These are phyloP conservation scores for Steinernema feltiae DNA, from an alignment of 1,140 invertebrate genomes.

Conservation along the genomic window DNA sequence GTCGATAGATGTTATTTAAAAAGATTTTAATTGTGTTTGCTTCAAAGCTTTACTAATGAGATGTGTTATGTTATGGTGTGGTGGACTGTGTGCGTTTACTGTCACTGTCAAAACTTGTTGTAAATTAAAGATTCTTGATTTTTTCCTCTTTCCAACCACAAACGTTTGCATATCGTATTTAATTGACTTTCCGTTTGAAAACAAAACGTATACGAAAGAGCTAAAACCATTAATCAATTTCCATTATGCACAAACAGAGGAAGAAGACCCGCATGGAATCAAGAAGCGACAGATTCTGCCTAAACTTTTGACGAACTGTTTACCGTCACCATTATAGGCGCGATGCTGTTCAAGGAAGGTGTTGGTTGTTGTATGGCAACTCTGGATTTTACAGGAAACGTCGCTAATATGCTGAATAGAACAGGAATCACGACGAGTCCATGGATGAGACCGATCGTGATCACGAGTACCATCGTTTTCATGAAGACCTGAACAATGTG, in stretches of 20 bases:
- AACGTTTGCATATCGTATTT: not conserved
- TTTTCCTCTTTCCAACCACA: not conserved
- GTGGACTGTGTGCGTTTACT: too few relatives aligned
- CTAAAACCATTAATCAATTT: not conserved
- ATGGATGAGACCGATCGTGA: slow-evolving; percentile 86
- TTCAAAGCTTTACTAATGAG: not conserved
- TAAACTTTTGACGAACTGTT: not conserved
- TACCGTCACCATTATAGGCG: not conserved
- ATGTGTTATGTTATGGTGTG: too few relatives aligned
- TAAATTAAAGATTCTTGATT: not conserved
- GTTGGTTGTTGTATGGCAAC: not conserved
- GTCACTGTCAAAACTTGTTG: not conserved
- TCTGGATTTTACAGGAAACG: not conserved
- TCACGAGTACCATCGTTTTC: slow-evolving; percentile 91
- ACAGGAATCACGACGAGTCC: slow-evolving; percentile 83
- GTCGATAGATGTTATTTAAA: too few relatives aligned
- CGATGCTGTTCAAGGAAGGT: not conserved
- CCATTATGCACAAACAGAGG: not conserved
- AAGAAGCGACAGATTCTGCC: not conserved
- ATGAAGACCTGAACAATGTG: slow-evolving; percentile 75
- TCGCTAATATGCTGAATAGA: slow-evolving; percentile 65
- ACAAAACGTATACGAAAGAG: not conserved
- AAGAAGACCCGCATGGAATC: slow-evolving; percentile 7
- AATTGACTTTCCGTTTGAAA: not conserved
- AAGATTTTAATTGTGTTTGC: too few relatives aligned